Evolutionary conservation across 2,888 invertebrate species (phyloP).

Genomic region (Elmis aenea): DNA sequence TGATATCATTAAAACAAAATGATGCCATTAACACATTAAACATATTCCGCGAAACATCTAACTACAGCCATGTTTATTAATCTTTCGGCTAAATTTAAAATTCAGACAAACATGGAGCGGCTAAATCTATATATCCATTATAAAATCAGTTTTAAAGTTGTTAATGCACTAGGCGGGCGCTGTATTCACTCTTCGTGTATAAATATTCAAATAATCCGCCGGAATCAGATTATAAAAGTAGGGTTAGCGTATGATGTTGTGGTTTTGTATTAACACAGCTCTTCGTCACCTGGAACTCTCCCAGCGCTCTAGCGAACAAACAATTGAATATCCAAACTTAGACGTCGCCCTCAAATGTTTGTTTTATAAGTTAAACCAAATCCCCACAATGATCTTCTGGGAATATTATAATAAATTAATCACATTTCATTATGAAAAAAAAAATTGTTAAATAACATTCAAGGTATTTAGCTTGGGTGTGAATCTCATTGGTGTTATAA

Average conservation of each 20-base stretch:
- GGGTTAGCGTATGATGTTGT: conserved; percentile 45
- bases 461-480: too few species aligned
- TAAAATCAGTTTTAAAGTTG: conserved; percentile 41
- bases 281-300: conserved; percentile 22
- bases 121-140: conserved; percentile 35
- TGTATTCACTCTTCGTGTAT: conserved; percentile 42
- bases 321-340: conserved; percentile 22
- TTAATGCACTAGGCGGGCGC: conserved; percentile 43
- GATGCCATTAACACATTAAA: too few species aligned
- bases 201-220: conserved; percentile 47
- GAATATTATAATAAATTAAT: too few species aligned
- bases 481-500: too few species aligned
- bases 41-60: too few species aligned
- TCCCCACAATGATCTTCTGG: too few species aligned
- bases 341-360: conserved; percentile 23
- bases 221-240: conserved; percentile 47
- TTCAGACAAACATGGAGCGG: conserved; percentile 22
- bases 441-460: too few species aligned
- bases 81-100: conserved; percentile 20
- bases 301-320: too few species aligned
- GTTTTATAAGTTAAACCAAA: conserved; percentile 25
- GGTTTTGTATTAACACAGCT: conserved; percentile 44
- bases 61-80: too few species aligned
- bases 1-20: too few species aligned
- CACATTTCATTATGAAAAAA: too few species aligned